Evolutionary conservation across 53 echinoderm and acorn worm species (phyloP), one percentile per base, ranked within the genome.

Genomic region (Paelopatides confundens): DNA sequence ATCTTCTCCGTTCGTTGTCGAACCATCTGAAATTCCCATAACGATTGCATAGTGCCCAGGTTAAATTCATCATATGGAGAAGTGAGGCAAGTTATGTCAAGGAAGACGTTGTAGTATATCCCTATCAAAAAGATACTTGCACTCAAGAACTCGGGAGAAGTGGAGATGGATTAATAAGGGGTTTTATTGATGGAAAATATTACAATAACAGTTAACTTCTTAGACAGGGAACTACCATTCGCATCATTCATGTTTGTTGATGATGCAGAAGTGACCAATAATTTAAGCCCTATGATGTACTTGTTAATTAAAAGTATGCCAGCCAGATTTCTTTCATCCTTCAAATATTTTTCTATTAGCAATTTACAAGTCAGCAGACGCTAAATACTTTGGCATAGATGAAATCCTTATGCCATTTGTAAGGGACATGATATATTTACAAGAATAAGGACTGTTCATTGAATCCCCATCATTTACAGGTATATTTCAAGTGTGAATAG

Each of bases 11-110:
- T 82, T 63, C 23, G 35, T 82, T 63, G 64, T 82, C 30, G 29
- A 12, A n/a, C 83, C 83, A 63, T 17, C 11, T 12, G 83, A 82
- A 82, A 37, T 82, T 14, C 65, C 65, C 29, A 82, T 36, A 63
- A 82, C 65, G 63, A 82, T 63, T 54, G 65, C 63, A 24, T 82
- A 82, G 83, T 63, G 38, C 83, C 83, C 18, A 82, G 65, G 65
- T 52, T 36, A 35, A n/a, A 82, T 82, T 26, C 65, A 82, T 18
- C 64, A 10, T 38, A 38, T 82, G 63, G 83, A 12, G 83, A 82
- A 39, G 83, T 82, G 3, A 14, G 64, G 39, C 83, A 82, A 37
- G 83, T 58, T 4, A 51, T 52, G 53, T 52, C 33, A 6, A 5
- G 17, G 28, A 58, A 81, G 18, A 81, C 62, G 14, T 81, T 31